Evolutionary conservation across 2,113 vertebrate species (phyloP).

Genomic region (Triplophysa dalaica): DNA sequence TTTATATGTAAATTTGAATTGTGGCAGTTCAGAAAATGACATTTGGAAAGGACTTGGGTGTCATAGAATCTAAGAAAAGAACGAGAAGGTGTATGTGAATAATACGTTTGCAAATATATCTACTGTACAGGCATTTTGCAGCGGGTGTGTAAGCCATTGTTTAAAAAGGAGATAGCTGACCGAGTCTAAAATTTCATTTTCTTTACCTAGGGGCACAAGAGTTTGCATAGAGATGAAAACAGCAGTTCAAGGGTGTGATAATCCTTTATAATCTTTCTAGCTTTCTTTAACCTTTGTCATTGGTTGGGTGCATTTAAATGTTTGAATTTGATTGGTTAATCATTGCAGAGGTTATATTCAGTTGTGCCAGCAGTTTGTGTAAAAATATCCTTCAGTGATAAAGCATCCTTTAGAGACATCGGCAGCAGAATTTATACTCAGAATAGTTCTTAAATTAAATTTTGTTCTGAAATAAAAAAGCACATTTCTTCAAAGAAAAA

Average conservation of each 20-base stretch:
- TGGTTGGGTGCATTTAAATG: not conserved
- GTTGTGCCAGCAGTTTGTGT: not conserved
- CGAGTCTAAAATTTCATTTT: not conserved
- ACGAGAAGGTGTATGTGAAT: no score
- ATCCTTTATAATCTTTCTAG: not conserved
- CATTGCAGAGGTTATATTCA: not conserved
- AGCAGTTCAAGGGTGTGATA: not conserved
- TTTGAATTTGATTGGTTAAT: not conserved
- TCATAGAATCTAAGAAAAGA: not conserved
- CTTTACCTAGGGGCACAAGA: not conserved
- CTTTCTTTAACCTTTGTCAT: not conserved
- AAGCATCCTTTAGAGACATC: not conserved
- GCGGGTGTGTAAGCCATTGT: not conserved
- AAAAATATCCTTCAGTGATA: no score
- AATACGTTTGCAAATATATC: not conserved
- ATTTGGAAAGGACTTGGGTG: not conserved
- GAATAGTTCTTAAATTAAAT: not conserved
- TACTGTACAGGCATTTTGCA: not conserved
- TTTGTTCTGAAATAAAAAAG: not conserved
- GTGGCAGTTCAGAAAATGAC: no score
- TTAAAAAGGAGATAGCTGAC: not conserved
- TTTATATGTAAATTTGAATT: not conserved
- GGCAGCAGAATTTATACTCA: not conserved
- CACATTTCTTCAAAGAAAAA: not conserved
- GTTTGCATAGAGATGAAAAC: not conserved